Base-by-base conservation (phyloP, 2,113 vertebrate genomes). In the Lepus europaeus region DNA sequence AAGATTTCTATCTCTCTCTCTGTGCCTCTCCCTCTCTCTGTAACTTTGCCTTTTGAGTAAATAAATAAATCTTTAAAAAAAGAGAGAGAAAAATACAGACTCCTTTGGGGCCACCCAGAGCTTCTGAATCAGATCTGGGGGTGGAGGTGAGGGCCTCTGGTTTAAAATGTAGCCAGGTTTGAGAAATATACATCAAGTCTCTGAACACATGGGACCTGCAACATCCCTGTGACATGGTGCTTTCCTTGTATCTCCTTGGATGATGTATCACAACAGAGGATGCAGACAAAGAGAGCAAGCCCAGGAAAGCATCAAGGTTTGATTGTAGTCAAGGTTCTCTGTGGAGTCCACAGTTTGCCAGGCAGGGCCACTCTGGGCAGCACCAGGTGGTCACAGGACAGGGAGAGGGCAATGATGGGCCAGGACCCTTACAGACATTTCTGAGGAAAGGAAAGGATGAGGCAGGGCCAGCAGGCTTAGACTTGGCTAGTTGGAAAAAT, bases 391-490 rank as follows among this genome's bases (percentile, higher is more conserved):
- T 19, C 29, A 19, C 12, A 6, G n/a, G 79, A 6, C 4, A 49
- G 16, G 9, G 9, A 45, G 27, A n/a, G 4, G 0, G 23, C 8
- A 2, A 0, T 12, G 17, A 5, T 33, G 11, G 20, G 10, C 22
- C 64, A 76, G 13, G 16, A 22, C 1, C 36, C 25, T 51, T 70
- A 27, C 3, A 78, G 11, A 53, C 39, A 25, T 64, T 39, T 91
- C 31, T 27, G 9, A 31, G 6, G n/a, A 36, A 59, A 78, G 25
- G 22, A 85, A 81, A 72, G 49, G 14, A 49, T 1, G 22, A 78
- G 72, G 36, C 20, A 59, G 66, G 70, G 19, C 49, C 59, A 14
- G 27, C 4, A 13, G 25, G 9, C 2, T 89, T 20, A 25, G 22
- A 29, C 19, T 0, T 2, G 49, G 59, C 39, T 66, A n/a, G 51